Evolutionary conservation across 1,140 invertebrate species (phyloP), one percentile per base, ranked within the genome.

Genomic region (Paraescarpia echinospica): DNA sequence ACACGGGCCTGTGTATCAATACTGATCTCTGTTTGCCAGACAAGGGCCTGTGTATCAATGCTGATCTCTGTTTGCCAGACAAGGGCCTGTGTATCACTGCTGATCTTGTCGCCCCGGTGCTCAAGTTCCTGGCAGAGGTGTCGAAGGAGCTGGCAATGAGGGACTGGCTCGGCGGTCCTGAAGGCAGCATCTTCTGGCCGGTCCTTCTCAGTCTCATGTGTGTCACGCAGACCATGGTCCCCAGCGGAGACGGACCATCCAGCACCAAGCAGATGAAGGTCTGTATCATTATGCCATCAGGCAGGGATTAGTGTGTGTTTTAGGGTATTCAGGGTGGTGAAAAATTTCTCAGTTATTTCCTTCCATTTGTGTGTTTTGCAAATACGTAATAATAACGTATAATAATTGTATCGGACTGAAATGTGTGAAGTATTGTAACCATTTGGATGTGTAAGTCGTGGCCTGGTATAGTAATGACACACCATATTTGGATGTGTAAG

Each of bases 181-280:
- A 98, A 94, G 98, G 98, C 1, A 97, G 97, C 34, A 96, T 97
- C 12, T 99, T 98, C 96, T 98, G 98, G 98, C 96, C 97, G 31
- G 97, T 98, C 5, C 96, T 99, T 77, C 96, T 98, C 1, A 97
- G 97, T 33, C 96, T 98, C 94, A 96, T 98, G 35, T 98, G 98
- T 93, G 94, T 96, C 12, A 92, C 91, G 48, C 34, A 35, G 41
- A 92, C 91, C 35, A 92, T 34, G 91, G 33, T 92, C 34, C 33
- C 33, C 33, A 90, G 89, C 33, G 59, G 59, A 35, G 89, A 90
- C 33, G 35, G 89, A 90, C 33, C 89, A 90, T 34, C 89, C 33
- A 90, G 89, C 59, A 77, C 18, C 59, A 77, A 77, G 59, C 59
- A 77, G 59, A 77, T 27, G 59, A 77, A 77, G 59, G n/a, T 91